These are phyloP conservation scores for Caenorhabditis doughertyi DNA, from an alignment of 2,888 invertebrate species.

Conservation along the genomic window DNA sequence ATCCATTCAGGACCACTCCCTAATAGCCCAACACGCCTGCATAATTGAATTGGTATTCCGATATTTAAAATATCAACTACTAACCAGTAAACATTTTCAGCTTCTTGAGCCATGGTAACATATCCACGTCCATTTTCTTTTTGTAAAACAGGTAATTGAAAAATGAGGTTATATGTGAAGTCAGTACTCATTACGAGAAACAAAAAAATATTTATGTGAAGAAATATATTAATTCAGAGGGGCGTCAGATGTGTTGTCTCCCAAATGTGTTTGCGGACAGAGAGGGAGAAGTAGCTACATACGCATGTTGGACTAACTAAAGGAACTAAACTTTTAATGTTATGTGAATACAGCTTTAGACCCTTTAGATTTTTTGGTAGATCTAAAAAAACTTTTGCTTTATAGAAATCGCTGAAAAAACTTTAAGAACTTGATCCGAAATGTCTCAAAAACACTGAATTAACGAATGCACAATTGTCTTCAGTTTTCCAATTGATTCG, in stretches of 20 bases:
- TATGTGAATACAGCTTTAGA: too few species aligned
- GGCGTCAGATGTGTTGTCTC: too few species aligned
- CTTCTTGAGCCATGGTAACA: constrained; percentile 13
- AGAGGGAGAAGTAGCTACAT: too few species aligned
- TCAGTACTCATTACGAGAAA: neutral
- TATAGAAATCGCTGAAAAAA: too few species aligned
- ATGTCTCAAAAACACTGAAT: neutral
- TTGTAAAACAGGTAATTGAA: constrained; percentile 8
- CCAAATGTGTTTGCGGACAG: too few species aligned
- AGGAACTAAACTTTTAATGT: too few species aligned
- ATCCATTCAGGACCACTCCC: neutral
- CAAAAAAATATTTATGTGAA: too few species aligned
- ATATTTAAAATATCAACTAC: neutral
- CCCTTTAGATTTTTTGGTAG: too few species aligned
- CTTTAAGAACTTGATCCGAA: constrained; percentile 17
- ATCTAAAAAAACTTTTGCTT: too few species aligned
- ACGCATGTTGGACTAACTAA: too few species aligned
- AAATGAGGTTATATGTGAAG: neutral
- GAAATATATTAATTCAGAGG: too few species aligned
- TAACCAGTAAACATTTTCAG: constrained; percentile 42
- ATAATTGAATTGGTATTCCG: neutral
- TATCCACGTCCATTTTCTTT: constrained; percentile 24
- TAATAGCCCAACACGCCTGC: constrained; percentile 32
- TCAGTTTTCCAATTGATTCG: too few species aligned
- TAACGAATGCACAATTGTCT: neutral